A percentile compares a stretch with the other conserved stretches of the same genome.
Conservation (phyloP, 2,797 vertebrate species). For the Erpetoichthys calabaricus region DNA sequence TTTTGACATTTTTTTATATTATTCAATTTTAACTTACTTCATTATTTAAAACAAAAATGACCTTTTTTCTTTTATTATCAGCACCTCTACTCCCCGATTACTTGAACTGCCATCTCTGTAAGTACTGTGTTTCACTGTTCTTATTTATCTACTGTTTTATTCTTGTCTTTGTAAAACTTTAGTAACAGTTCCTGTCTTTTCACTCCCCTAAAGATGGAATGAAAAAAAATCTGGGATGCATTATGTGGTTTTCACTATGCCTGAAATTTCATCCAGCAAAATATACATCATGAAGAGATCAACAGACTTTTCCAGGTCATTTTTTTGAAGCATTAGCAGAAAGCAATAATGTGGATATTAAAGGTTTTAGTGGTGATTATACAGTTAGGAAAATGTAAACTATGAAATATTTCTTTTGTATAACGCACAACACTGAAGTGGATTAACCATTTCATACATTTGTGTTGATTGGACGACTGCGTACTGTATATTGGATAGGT, state of each 20-base stretch:
- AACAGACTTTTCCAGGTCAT: slow-evolving; percentile 74
- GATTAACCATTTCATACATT: neutral
- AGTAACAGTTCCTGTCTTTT: neutral
- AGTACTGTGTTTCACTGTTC: slow-evolving; percentile 33
- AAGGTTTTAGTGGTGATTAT: too few species aligned
- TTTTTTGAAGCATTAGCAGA: slow-evolving; percentile 10
- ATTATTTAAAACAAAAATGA: neutral
- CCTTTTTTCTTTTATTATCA: slow-evolving; percentile 35
- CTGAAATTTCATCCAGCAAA: slow-evolving; percentile 64
- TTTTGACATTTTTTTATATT: too few species aligned
- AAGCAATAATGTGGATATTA: neutral
- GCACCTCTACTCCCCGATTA: slow-evolving; percentile 62
- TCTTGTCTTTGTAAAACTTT: too few species aligned
- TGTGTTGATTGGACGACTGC: slow-evolving; percentile 1
- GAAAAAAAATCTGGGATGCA: slow-evolving; percentile 79
- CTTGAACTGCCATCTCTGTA: slow-evolving; percentile 87
- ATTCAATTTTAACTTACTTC: slow-evolving; percentile 1
- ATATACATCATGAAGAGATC: slow-evolving; percentile 72
- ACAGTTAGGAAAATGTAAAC: too few species aligned
- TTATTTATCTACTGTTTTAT: too few species aligned
- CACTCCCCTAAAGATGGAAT: slow-evolving; percentile 66
- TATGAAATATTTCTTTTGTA: too few species aligned
- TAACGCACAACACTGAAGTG: too few species aligned
- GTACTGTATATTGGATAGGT: neutral
- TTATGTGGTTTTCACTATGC: slow-evolving; percentile 80